Base-by-base conservation (phyloP, 92 coral and sea anemone species). In the Micromussa lordhowensis region DNA sequence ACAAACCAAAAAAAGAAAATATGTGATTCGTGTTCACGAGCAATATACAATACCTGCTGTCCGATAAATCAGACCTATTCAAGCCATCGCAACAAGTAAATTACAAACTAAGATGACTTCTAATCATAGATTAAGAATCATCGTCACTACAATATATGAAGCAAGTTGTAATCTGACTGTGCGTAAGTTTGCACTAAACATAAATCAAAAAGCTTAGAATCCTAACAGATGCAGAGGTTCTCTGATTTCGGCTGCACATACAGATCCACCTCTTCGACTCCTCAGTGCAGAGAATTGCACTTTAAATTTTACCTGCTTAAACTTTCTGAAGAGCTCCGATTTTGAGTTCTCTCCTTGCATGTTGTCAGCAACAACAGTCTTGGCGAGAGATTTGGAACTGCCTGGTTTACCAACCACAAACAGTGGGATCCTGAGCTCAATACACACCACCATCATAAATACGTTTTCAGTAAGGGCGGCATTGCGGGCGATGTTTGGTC, bases 391-490 rank as follows among this genome's bases (percentile, higher is more conserved):
- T 68, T 92, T 92, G 38, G 95, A 92, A 72, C 95, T 90, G 34
- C 95, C 91, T 3, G 89, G 88, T 55, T 85, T 89, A 21, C 88
- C 95, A 31, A 93, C 95, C 77, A 93, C 88, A 82, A 93, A 93
- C 73, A 93, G 54, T 34, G 95, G 95, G 64, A 93, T 93, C 77
- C 88, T 78, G 79, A 93, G 90, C 88, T 93, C 93, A 51, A 91
- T 83, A 58, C 95, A 90, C 70, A 93, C 88, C 68, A 88, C 91
- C 95, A 93, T 93, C 95, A 93, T 93, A 32, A 93, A 93, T 61
- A 93, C 95, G 72, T 93, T 93, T 49, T 93, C 93, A 61, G 90
- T 82, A 17, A 93, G 87, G 48, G 94, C 90, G 24, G 64, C 75
- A 66, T 93, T 93, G 69, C 86, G 14, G 9, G 95, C 95, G 32